A percentile compares a stretch with the other conserved stretches of the same genome.
phyloP scores from a whole-genome alignment of 2,113 vertebrate species.

The Aegithalos caudatus region DNA sequence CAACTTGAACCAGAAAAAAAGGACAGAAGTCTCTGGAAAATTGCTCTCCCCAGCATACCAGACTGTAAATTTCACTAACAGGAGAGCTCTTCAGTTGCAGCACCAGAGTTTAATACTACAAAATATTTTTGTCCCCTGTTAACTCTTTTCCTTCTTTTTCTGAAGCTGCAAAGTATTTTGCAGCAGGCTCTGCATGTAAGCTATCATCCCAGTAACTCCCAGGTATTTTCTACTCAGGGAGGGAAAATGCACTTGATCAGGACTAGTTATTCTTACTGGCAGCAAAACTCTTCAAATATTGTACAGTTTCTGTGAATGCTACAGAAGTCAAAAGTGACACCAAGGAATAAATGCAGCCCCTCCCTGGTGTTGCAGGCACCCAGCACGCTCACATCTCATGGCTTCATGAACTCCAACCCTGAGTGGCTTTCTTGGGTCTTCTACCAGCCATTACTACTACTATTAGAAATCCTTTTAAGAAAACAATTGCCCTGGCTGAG shows the following conservation, averaged over 20 bases:
- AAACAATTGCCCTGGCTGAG: background rate
- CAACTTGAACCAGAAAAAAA: background rate
- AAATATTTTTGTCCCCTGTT: background rate
- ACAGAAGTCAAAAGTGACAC: background rate
- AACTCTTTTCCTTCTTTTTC: background rate
- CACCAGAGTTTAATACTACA: background rate
- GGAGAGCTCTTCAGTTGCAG: background rate
- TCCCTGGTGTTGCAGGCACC: background rate
- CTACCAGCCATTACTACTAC: background rate
- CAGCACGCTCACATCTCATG: background rate
- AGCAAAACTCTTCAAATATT: background rate
- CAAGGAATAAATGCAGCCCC: background rate
- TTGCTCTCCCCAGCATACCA: background rate
- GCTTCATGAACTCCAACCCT: background rate
- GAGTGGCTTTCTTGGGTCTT: fast-evolving
- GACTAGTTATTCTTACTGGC: background rate
- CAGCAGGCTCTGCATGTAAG: background rate
- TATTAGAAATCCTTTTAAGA: background rate
- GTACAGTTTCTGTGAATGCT: background rate
- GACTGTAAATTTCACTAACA: background rate
- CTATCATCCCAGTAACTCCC: background rate
- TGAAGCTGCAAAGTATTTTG: background rate
- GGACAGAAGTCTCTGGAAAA: background rate
- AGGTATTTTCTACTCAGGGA: background rate
- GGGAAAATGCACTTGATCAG: background rate